Conservation (phyloP, 2,113 vertebrate genomes). For the Cyprinodon brontotheroides region DNA sequence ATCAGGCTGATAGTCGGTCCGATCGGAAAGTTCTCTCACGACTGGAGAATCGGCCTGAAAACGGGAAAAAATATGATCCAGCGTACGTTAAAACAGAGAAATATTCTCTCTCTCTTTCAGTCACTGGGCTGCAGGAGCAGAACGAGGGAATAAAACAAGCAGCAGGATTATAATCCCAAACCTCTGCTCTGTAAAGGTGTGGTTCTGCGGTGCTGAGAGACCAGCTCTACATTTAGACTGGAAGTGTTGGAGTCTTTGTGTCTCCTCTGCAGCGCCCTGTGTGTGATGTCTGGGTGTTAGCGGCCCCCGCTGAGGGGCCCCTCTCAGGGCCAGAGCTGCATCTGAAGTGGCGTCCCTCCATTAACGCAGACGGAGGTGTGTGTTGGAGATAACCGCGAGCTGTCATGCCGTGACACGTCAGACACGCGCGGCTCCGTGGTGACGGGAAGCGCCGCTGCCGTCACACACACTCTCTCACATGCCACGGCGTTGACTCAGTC, state of each 20-base stretch:
- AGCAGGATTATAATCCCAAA: no score
- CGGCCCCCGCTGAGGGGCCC: conserved; percentile 23
- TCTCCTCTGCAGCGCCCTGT: neutral
- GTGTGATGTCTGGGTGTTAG: conserved; percentile 27
- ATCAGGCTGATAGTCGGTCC: no score
- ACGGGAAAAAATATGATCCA: no score
- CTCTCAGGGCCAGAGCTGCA: conserved; percentile 33
- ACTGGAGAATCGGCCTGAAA: no score
- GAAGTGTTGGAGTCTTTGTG: conserved; percentile 6
- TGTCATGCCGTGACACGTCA: conserved; percentile 54
- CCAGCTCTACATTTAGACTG: neutral
- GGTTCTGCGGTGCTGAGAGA: neutral
- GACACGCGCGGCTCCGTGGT: conserved; percentile 12
- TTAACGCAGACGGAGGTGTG: conserved; percentile 76
- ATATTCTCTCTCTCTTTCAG: no score
- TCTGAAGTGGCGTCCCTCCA: conserved; percentile 75
- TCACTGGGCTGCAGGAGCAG: no score
- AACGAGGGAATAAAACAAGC: no score
- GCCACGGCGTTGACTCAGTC: conserved; percentile 66
- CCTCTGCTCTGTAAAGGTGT: no score
- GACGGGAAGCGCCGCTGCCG: conserved; percentile 9
- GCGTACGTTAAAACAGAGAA: no score
- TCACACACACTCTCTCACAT: conserved; percentile 69
- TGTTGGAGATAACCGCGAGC: conserved; percentile 70
- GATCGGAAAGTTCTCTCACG: no score